Percentiles rank a stretch among this genome's conserved stretches.
Conservation (phyloP, 2,113 vertebrate genomes). For the Microtus montanus region DNA sequence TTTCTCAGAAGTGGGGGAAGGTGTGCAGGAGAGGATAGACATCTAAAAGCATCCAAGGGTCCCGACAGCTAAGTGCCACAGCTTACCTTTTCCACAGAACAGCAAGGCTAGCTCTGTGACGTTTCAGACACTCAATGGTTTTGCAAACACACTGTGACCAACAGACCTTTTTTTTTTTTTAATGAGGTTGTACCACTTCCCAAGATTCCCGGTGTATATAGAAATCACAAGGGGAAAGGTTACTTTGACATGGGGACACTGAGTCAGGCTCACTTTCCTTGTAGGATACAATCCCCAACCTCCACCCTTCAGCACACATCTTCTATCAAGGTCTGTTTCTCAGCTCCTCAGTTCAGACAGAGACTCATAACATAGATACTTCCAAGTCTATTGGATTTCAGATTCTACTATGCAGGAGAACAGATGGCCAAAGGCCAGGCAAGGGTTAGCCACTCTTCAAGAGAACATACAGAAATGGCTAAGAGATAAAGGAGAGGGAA, state of each 20-base stretch:
- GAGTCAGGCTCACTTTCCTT: neutral
- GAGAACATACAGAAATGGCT: neutral
- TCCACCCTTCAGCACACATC: neutral
- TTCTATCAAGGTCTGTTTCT: neutral
- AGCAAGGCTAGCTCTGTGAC: neutral
- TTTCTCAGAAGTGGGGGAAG: neutral
- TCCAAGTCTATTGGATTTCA: neutral
- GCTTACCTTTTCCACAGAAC: neutral
- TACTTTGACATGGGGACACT: neutral
- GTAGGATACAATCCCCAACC: neutral
- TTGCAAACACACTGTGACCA: neutral
- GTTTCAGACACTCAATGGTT: neutral
- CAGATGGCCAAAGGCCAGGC: neutral
- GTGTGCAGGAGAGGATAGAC: neutral
- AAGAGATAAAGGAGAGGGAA: neutral
- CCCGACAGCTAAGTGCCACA: neutral
- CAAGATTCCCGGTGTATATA: neutral
- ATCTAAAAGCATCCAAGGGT: neutral
- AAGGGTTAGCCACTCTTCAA: neutral
- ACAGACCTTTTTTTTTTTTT: neutral
- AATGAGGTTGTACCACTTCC: conserved; percentile 19
- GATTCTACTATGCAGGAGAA: neutral
- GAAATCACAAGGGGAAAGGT: conserved; percentile 44
- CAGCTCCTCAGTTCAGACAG: neutral
- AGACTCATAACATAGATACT: neutral